Base-by-base conservation (phyloP, 2,888 invertebrate genomes). In the Tineola bisselliella region DNA sequence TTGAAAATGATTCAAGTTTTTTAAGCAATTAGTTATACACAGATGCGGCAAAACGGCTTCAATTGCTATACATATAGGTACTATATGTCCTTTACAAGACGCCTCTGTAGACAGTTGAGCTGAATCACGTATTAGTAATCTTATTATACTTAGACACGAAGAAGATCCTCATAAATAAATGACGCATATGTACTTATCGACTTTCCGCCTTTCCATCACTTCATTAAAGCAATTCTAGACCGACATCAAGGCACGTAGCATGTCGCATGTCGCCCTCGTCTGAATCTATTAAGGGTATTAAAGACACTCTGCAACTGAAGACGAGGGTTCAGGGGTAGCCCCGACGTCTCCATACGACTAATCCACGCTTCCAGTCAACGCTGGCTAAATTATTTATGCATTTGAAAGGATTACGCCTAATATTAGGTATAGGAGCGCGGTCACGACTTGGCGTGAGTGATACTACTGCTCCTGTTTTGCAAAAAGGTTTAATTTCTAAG, bases 211-310 rank as follows among this genome's bases (percentile, higher is more conserved):
- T 59, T 59, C 31, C 59, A 30, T 59, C 48, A 59, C 30, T 63
- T 67, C 65, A 70, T 65, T 67, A 70, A 44, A 69, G 69, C 68
- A 68, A 68, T 62, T 66, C 63, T 30, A 58, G 19, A 58, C 33
- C 58, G 19, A 33, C 19, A 13, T 33, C 58, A 58, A 58, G 31
- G 58, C 58, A 58, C 58, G 58, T 19, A 44, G 63, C 68, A 52
- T 60, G 52, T 66, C 65, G 63, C 68, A 52, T 60, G 52, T 66
- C 65, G 69, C 70, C 80, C 79, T 77, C 76, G 78, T 76, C 73
- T 77, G 87, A 87, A 88, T 88, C 87, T 88, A 87, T 88, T 88
- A 87, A 82, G 79, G 75, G 88, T 87, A 87, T 88, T 87, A 87
- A 73, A 48, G 48, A 48, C 48, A 15, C 43, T 43, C 44, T 18